Percentiles rank a stretch among this genome's conserved stretches.
These are phyloP conservation scores for Halocaridina rubra DNA, from an alignment of 2,888 invertebrate species.

Conservation along the genomic window DNA sequence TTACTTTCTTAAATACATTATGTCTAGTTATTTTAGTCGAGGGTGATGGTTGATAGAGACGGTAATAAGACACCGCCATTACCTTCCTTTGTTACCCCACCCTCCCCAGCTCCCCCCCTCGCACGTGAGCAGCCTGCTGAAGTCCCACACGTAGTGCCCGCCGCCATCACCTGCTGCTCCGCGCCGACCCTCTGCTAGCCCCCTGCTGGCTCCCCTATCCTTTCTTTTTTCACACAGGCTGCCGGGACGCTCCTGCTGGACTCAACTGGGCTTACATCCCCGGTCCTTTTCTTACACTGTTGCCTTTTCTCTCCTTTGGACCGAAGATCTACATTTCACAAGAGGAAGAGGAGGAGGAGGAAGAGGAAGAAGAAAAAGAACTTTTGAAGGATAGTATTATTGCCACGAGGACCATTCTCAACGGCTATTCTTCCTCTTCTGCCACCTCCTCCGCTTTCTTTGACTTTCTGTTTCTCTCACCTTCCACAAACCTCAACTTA, in stretches of 20 bases:
- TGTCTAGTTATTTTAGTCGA: not conserved
- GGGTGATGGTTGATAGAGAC: too few relatives aligned
- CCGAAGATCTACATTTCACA: too few relatives aligned
- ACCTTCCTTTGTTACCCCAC: not conserved
- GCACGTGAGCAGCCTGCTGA: conserved; percentile 32
- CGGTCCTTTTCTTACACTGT: not conserved
- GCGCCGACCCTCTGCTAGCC: conserved; percentile 23
- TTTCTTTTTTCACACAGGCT: conserved; percentile 35
- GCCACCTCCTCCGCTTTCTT: not conserved
- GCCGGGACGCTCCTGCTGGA: conserved; percentile 36
- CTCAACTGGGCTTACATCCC: conserved; percentile 1
- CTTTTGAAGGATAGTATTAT: too few relatives aligned
- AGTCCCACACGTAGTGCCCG: conserved; percentile 1
- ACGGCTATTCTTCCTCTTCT: conserved; percentile 2
- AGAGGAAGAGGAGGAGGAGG: too few relatives aligned
- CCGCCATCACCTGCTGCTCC: conserved; percentile 28
- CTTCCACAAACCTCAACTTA: not conserved
- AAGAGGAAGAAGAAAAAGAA: too few relatives aligned
- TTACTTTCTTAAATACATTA: conserved; percentile 17
- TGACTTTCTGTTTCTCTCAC: not conserved
- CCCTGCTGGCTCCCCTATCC: not conserved
- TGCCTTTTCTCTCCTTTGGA: not conserved
- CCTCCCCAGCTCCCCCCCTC: not conserved
- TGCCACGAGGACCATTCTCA: not conserved
- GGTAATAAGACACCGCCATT: too few relatives aligned